Evolutionary conservation across 2,888 invertebrate genomes (phyloP).

Genomic region (Meteorus cinctellus): DNA sequence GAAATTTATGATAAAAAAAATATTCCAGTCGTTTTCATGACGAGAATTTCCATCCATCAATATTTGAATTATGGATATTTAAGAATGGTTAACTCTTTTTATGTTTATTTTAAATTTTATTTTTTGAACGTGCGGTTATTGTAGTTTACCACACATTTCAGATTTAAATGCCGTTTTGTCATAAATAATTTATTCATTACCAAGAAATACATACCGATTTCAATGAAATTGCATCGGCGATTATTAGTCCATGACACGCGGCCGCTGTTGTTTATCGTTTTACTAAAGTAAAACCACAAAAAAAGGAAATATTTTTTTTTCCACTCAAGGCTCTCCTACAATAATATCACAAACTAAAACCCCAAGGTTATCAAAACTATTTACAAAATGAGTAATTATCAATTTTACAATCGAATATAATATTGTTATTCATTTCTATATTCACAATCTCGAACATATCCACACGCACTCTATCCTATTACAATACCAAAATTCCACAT

Average conservation of each 20-base stretch:
- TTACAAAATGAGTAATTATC: not conserved
- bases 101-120: not conserved
- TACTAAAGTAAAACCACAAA: not conserved
- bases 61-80: not conserved
- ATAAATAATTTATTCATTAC: slow-evolving; percentile 5
- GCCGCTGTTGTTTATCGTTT: not conserved
- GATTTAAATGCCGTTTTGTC: no score
- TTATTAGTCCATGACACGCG: slow-evolving; percentile 10
- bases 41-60: slow-evolving; percentile 2
- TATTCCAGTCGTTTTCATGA: not conserved
- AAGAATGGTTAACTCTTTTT: not conserved
- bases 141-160: slow-evolving; percentile 3
- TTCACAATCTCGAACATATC: not conserved
- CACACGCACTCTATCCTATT: not conserved
- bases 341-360: not conserved
- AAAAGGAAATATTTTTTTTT: not conserved
- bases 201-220: not conserved
- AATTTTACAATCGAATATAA: not conserved
- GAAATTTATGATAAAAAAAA: not conserved
- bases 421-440: not conserved
- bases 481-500: not conserved
- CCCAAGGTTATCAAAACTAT: not conserved
- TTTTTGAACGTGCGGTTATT: not conserved
- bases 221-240: not conserved
- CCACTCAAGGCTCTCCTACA: not conserved